Evolutionary conservation across 2,113 vertebrate species (phyloP).

Genomic region (Formicarius rufipectus): DNA sequence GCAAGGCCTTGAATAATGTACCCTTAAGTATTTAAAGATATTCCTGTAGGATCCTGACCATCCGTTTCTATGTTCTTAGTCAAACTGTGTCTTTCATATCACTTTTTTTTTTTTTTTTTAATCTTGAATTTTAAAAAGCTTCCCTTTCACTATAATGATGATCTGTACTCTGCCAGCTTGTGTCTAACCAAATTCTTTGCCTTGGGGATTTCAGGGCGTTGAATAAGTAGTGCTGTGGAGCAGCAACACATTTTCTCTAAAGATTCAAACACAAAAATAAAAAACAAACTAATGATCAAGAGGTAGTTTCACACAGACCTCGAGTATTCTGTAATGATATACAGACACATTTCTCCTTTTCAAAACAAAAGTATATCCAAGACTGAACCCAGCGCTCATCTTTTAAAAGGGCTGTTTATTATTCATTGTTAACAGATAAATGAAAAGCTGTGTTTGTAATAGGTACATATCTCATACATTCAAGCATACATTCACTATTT

Average conservation of each 20-base stretch:
- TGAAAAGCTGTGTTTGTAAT: not conserved
- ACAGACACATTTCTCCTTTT: not conserved
- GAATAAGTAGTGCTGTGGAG: constrained; percentile 15
- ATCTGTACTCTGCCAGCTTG: constrained; percentile 24
- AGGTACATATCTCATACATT: not conserved
- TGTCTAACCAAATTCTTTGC: constrained; percentile 39
- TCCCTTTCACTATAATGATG: constrained; percentile 7
- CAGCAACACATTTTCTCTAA: constrained; percentile 23
- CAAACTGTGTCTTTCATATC: not conserved
- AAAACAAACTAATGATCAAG: constrained; percentile 27
- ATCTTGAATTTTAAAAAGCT: constrained; percentile 31
- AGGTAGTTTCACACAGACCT: not conserved
- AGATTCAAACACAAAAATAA: constrained; percentile 22
- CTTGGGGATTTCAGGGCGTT: constrained; percentile 21
- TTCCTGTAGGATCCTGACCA: not conserved
- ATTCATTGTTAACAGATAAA: constrained; percentile 19
- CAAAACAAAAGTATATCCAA: not conserved
- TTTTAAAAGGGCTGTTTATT: constrained; percentile 1
- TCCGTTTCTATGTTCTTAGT: not conserved
- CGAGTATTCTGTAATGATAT: not conserved
- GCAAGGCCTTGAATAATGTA: not conserved
- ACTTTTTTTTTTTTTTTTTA: not conserved
- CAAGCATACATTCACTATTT: not conserved
- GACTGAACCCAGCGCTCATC: not conserved
- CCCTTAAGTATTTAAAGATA: constrained; percentile 5